Base-by-base conservation (phyloP, 2,113 vertebrate genomes). In the Solea senegalensis region DNA sequence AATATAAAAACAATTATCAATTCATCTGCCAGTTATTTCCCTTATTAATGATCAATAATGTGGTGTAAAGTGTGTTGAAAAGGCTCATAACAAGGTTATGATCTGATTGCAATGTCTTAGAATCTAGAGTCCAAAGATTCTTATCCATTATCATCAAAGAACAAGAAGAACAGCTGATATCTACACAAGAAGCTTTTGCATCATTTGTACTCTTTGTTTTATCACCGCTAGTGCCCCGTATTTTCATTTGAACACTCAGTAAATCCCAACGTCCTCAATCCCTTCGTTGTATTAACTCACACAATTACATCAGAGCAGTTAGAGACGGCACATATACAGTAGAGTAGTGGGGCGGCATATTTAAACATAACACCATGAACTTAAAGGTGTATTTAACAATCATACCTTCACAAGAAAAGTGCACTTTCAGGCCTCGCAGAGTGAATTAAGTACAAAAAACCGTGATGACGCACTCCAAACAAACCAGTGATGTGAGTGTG, bases 401-500 rank as follows among this genome's bases (percentile, higher is more conserved):
- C 67, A 79, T 71, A 79, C 59, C 62, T 74, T 69, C 57, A 67
- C 63, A 80, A 67, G 55, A 75, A 81, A 72, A 76, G 71, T 86
- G 80, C 80, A 85, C 34, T 64, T 83, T 83, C 76, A 88, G 76
- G 62, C 82, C 66, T 78, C 63, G 54, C 61, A 68, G 11, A 28
- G 81, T 87, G 76, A 87, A 85, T 84, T 82, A 65, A 80, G 44
- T 28, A n/a, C 28, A 16, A 34, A 69, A 67, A 45, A 55, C 2
- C 5, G 85, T 91, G 88, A 72, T 41, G 70, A 28, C 80, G 89
- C 85, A 87, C 84, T 67, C 73, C 80, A 88, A 87, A 81, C 60
- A 21, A 84, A 86, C 89, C 80, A 74, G 86, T 92, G 92, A 89
- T 65, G 83, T 87, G 64, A 91, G 85, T 69, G 74, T 68, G 74